Percentiles rank a stretch among this genome's conserved stretches.
Conservation (phyloP, 2,113 vertebrate species). For the Lynx canadensis region DNA sequence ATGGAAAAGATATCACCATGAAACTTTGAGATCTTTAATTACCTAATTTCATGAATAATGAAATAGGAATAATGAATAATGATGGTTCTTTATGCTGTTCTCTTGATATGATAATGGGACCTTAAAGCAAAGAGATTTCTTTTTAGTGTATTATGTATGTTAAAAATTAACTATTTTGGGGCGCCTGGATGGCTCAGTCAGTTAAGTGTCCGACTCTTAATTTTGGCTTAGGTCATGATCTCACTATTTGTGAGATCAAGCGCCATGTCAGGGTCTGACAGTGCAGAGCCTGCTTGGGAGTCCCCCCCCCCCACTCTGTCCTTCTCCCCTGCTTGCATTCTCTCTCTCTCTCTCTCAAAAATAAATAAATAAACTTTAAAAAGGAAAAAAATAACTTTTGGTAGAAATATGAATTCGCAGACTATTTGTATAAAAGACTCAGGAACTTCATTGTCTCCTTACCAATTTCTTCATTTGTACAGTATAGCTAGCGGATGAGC, state of each 20-base stretch:
- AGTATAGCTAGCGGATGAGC: background rate
- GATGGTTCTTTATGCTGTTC: background rate
- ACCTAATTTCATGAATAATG: background rate
- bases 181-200: too few relatives aligned
- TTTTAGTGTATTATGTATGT: conserved; percentile 1
- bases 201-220: too few relatives aligned
- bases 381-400: background rate
- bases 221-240: too few relatives aligned
- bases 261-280: too few relatives aligned
- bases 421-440: background rate
- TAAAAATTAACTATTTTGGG: background rate
- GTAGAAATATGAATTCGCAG: conserved; percentile 3
- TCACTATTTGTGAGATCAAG: too few relatives aligned
- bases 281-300: too few relatives aligned
- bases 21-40: conserved; percentile 30
- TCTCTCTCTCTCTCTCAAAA: too few relatives aligned
- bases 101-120: background rate
- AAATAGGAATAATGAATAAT: background rate
- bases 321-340: too few relatives aligned
- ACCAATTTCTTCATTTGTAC: background rate
- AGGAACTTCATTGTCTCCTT: background rate
- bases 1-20: background rate
- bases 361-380: too few relatives aligned
- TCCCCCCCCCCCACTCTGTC: too few relatives aligned
- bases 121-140: conserved; percentile 31